A percentile compares a stretch with the other conserved stretches of the same genome.
These are phyloP conservation scores for Cichladusa arquata DNA, from an alignment of 2,113 vertebrate genomes.

Conservation along the genomic window DNA sequence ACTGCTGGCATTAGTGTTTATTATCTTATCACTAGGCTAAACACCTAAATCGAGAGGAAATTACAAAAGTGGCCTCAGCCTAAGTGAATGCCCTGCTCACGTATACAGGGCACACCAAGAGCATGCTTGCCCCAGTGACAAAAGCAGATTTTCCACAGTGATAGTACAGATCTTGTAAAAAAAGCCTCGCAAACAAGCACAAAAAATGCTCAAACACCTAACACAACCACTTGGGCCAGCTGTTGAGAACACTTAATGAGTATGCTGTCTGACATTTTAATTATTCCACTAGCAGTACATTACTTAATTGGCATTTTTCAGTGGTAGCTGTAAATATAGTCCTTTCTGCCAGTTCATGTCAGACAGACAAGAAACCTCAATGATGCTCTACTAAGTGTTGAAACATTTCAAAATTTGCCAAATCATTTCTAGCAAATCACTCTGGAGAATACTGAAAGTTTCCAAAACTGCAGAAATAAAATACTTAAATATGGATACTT, in stretches of 20 bases:
- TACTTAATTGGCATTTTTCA: conserved; percentile 4
- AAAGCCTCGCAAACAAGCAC: background rate
- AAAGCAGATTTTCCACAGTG: background rate
- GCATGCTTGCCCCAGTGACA: background rate
- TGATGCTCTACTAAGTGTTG: background rate
- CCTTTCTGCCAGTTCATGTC: background rate
- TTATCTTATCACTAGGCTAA: background rate
- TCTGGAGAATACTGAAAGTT: background rate
- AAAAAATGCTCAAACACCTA: background rate
- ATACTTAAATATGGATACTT: background rate
- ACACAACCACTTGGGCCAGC: background rate
- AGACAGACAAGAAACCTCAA: background rate
- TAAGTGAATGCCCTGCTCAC: background rate
- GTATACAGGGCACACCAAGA: accelerated
- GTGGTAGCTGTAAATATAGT: background rate
- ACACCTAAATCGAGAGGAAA: background rate
- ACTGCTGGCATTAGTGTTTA: background rate
- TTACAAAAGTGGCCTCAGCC: background rate
- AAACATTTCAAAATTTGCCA: background rate
- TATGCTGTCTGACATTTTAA: background rate
- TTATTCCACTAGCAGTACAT: background rate
- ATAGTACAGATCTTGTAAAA: background rate
- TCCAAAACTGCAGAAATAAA: background rate
- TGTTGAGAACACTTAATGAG: background rate
- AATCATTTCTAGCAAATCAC: background rate